Base-by-base conservation (phyloP, 2,113 vertebrate genomes). In the Naja naja region DNA sequence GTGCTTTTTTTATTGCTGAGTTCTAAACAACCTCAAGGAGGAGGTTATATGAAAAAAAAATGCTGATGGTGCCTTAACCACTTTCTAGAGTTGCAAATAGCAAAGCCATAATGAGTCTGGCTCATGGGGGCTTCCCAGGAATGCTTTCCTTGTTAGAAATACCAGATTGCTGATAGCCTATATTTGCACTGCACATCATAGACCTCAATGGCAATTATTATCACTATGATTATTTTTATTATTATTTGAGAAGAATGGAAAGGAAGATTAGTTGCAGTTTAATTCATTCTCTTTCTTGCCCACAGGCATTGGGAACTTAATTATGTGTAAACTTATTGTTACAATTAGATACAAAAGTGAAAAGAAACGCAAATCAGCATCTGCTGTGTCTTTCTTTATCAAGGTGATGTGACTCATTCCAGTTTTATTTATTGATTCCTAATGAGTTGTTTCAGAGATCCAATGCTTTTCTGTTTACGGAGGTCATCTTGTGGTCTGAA, bases 381-480 rank as follows among this genome's bases (percentile, higher is more conserved):
- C 94, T 94, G 91, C 94, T 94, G 12, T 95, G 96, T 95, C 43
- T 95, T 89, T 85, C 52, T 95, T 89, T 85, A 94, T 96, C 91
- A 96, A 97, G 95, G 94, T 96, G 87, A 92, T 93, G 81, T 88
- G 55, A 91, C 91, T 92, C 95, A 30, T 92, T 93, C 85, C 90
- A 34, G 74, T 81, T 81, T 43, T 81, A 81, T 81, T 81, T 81
- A 81, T 23, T 39, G 39, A 23, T 43, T 89, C 85, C 16, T 89
- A 95, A 97, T 95, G 94, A 97, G 91, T 93, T 96, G 6, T 97
- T 96, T 96, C 92, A 95, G 93, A 94, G 95, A 96, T 92, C 95
- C 93, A 95, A 91, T 89, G 85, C 89, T 96, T 89, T 96, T 5
- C 94, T 95, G 94, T 96, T 97, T 96, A 97, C 85, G n/a, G 81